A percentile compares a stretch with the other conserved stretches of the same genome.
Evolutionary conservation across 2,888 invertebrate species (phyloP).

Genomic region (Drosophila nr. medialis): DNA sequence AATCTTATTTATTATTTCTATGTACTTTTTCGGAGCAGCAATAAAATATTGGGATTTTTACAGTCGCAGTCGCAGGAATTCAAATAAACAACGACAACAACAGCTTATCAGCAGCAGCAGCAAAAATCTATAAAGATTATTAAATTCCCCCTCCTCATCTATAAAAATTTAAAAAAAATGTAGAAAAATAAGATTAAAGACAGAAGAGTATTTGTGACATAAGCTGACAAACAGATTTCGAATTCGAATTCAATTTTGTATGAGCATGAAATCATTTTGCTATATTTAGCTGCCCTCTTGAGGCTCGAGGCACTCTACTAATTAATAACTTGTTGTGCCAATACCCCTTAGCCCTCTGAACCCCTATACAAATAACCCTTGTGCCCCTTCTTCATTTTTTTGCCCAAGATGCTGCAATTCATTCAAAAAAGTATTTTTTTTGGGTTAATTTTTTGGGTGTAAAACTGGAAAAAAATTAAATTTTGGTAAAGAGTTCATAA

Average conservation of each 20-base stretch:
- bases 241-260: conserved; percentile 20
- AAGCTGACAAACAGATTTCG: conserved; percentile 58
- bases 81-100: conserved; percentile 14
- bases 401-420: conserved; percentile 59
- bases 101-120: conserved; percentile 61
- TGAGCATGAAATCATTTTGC: conserved; percentile 47
- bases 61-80: conserved; percentile 31
- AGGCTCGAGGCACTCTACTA: conserved; percentile 29
- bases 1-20: conserved; percentile 20
- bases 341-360: conserved; percentile 54
- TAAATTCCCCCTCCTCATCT: conserved; percentile 14
- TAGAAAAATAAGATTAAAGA: conserved; percentile 24
- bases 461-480: conserved; percentile 37
- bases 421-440: conserved; percentile 27
- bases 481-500: conserved; percentile 69
- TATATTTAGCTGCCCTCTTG: conserved; percentile 48
- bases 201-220: conserved; percentile 48
- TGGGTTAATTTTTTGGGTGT: conserved; percentile 51
- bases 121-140: conserved; percentile 53
- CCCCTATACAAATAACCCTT: conserved; percentile 27
- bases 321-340: conserved; percentile 79
- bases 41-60: conserved; percentile 63
- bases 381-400: conserved; percentile 13
- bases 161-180: background rate
- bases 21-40: conserved; percentile 43